phyloP scores from a whole-genome alignment of 2,797 vertebrate species.

The Sebastes miniatus region DNA sequence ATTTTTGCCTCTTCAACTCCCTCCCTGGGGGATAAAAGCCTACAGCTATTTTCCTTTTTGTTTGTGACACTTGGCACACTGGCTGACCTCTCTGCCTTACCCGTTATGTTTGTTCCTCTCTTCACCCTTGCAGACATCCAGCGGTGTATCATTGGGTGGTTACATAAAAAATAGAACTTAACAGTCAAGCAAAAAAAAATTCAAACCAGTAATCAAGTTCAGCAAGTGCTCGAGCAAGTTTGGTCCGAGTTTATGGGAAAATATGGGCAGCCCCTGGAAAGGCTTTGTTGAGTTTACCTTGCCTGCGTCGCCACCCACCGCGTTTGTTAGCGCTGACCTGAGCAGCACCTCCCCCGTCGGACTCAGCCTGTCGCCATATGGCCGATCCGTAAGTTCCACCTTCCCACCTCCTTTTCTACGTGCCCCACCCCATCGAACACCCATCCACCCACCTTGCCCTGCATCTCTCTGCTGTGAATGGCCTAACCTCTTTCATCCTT shows the following conservation, averaged over 20 bases:
- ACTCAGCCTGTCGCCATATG: constrained; percentile 87
- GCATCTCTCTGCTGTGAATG: constrained; percentile 77
- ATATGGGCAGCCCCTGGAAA: constrained; percentile 87
- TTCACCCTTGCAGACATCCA: constrained; percentile 86
- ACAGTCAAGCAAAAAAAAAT: constrained; percentile 56
- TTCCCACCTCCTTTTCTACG: constrained; percentile 67
- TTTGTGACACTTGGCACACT: constrained; percentile 75
- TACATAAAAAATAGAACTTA: constrained; percentile 40
- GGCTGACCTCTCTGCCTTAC: constrained; percentile 81
- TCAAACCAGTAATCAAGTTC: constrained; percentile 66
- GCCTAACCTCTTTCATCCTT: constrained; percentile 77
- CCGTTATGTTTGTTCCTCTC: constrained; percentile 80
- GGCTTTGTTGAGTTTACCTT: constrained; percentile 87
- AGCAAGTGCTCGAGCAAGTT: constrained; percentile 77
- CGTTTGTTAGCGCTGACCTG: constrained; percentile 86
- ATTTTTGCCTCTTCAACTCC: constrained; percentile 29
- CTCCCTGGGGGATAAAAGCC: constrained; percentile 38
- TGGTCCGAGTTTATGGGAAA: constrained; percentile 82
- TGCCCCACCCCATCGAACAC: constrained; percentile 76
- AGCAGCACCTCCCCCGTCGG: constrained; percentile 85
- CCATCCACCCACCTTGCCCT: constrained; percentile 77
- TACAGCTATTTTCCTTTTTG: constrained; percentile 53
- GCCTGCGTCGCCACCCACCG: constrained; percentile 85
- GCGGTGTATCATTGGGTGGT: constrained; percentile 84
- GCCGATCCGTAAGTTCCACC: constrained; percentile 86